These are phyloP conservation scores for Papilio xuthus DNA, from an alignment of 1,140 invertebrate genomes.

Conservation along the genomic window DNA sequence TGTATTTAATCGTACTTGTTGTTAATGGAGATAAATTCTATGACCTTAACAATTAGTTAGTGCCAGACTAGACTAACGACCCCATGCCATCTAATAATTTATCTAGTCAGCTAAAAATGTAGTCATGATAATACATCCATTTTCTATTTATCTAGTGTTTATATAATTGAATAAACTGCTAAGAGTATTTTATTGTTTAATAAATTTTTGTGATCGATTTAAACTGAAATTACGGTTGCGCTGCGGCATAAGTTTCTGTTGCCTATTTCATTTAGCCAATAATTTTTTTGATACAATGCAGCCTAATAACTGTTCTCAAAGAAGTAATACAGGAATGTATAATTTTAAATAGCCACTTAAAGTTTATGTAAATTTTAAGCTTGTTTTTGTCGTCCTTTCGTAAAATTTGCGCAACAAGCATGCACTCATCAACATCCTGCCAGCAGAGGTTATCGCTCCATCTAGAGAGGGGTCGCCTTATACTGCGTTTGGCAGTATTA, in stretches of 20 bases:
- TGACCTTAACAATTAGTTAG: constrained; percentile 11
- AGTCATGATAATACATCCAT: neutral
- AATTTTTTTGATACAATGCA: no score
- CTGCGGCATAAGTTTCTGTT: no score
- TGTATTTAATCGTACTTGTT: neutral
- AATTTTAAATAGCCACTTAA: neutral
- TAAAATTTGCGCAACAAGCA: constrained; percentile 3
- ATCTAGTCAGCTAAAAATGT: neutral
- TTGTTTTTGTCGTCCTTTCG: neutral
- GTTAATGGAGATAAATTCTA: neutral
- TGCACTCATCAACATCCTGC: neutral
- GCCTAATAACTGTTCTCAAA: neutral
- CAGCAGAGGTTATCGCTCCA: constrained; percentile 13
- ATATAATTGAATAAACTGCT: neutral
- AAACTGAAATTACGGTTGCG: no score
- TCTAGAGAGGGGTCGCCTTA: constrained; percentile 15
- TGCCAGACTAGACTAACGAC: constrained; percentile 8
- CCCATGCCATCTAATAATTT: constrained; percentile 13
- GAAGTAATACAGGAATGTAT: neutral
- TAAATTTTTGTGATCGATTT: no score
- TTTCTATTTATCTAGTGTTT: neutral
- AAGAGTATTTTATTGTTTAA: neutral
- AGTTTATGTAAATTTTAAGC: neutral
- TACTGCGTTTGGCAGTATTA: neutral
- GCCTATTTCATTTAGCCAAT: no score